phyloP scores from a whole-genome alignment of 1,140 invertebrate genomes.

The Carcinoscorpius rotundicauda region DNA sequence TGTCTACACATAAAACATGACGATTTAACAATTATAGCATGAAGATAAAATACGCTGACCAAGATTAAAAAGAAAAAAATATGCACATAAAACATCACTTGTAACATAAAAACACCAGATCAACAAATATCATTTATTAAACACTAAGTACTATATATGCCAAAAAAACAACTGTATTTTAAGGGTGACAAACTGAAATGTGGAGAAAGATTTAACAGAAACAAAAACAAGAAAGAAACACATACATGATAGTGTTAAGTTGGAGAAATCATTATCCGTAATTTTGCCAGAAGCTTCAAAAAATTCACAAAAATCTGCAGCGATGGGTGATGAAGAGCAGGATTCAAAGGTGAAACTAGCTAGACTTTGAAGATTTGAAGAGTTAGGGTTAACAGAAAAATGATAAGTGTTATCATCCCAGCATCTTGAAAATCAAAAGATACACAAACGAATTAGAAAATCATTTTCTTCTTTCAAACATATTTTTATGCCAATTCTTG shows the following conservation, averaged over 20 bases:
- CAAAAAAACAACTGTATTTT: not conserved
- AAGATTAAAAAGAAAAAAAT: too few species aligned
- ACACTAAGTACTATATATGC: conserved; percentile 28
- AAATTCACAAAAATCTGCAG: conserved; percentile 80
- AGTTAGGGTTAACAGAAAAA: conserved; percentile 58
- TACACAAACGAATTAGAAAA: too few species aligned
- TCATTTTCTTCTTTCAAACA: too few species aligned
- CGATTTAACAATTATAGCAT: too few species aligned
- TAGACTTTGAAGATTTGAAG: conserved; percentile 53
- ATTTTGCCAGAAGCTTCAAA: conserved; percentile 57
- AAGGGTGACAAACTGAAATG: too few species aligned
- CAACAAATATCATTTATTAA: too few species aligned
- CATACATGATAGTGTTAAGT: conserved; percentile 67
- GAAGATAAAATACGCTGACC: too few species aligned
- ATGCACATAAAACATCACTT: too few species aligned
- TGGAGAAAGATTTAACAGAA: not conserved
- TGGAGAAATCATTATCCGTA: conserved; percentile 77
- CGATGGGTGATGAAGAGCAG: conserved; percentile 71
- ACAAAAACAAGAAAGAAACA: not conserved
- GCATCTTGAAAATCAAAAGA: conserved; percentile 37
- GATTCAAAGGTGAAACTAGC: conserved; percentile 58
- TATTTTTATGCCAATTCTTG: too few species aligned
- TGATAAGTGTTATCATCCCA: conserved; percentile 60
- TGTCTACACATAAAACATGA: conserved; percentile 40
- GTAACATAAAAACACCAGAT: too few species aligned